Evolutionary conservation across 2,797 vertebrate genomes (phyloP).

Genomic region (Iguana delicatissima): DNA sequence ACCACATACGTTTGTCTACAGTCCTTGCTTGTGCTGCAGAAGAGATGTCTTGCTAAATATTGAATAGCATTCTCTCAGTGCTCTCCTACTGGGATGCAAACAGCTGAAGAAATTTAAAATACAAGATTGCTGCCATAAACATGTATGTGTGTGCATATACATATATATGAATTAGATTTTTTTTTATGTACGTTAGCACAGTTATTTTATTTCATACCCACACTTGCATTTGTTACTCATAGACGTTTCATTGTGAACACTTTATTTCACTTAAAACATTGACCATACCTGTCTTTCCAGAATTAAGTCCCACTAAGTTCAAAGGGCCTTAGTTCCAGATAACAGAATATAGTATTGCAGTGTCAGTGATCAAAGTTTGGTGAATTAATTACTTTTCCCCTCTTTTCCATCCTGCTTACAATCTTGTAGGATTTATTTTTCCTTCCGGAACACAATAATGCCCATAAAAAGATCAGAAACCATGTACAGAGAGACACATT

Average conservation of each 20-base stretch:
- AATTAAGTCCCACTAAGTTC: not conserved
- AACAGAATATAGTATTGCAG: not conserved
- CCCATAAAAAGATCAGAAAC: slow-evolving; percentile 61
- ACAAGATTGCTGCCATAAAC: too few relatives aligned
- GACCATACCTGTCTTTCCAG: not conserved
- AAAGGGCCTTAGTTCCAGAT: not conserved
- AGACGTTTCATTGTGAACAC: slow-evolving; percentile 72
- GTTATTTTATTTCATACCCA: not conserved
- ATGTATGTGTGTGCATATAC: too few relatives aligned
- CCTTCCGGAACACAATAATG: slow-evolving; percentile 41
- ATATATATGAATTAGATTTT: not conserved
- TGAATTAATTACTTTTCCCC: slow-evolving; percentile 70
- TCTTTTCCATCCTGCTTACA: slow-evolving; percentile 61
- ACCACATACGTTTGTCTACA: not conserved
- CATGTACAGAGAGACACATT: slow-evolving; percentile 62
- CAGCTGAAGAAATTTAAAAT: too few relatives aligned
- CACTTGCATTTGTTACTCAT: slow-evolving; percentile 60
- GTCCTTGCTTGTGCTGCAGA: not conserved
- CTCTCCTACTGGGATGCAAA: not conserved
- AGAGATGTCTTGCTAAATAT: not conserved
- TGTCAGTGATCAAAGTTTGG: not conserved
- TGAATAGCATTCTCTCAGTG: not conserved
- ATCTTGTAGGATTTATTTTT: slow-evolving; percentile 60
- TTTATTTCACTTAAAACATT: slow-evolving; percentile 48
- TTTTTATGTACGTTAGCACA: not conserved